Evolutionary conservation across 1,140 invertebrate species (phyloP).

Genomic region (Drosophila mojavensis): DNA sequence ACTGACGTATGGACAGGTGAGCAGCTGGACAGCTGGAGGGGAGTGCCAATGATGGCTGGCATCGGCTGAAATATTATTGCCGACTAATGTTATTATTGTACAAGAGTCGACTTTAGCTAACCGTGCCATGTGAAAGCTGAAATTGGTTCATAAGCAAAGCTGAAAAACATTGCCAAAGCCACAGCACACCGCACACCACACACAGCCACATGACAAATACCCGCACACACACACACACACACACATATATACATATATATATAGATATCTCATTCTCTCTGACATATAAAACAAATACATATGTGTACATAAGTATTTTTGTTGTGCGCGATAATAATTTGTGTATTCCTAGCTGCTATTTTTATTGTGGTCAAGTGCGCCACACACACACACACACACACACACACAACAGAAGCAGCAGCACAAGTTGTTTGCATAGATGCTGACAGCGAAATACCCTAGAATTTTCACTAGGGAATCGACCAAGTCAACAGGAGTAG

Average conservation of each 20-base stretch:
- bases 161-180: background rate
- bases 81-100: conserved; percentile 18
- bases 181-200: background rate
- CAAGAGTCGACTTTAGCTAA: conserved; percentile 20
- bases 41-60: background rate
- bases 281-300: conserved; percentile 22
- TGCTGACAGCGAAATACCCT: background rate
- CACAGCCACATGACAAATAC: background rate
- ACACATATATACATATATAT: background rate
- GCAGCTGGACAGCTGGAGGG: background rate
- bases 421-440: no score
- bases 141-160: conserved; percentile 18
- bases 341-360: conserved; percentile 14
- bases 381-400: conserved; percentile 7
- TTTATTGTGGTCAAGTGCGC: conserved; percentile 23
- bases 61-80: background rate
- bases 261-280: background rate
- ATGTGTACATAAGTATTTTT: conserved; percentile 1
- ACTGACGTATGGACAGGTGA: background rate
- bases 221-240: background rate
- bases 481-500: no score
- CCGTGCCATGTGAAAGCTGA: conserved; percentile 16
- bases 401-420: conserved; percentile 14
- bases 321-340: conserved; percentile 30
- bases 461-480: background rate